Conservation (phyloP, 2,888 invertebrate species). For the Caprella mutica region DNA sequence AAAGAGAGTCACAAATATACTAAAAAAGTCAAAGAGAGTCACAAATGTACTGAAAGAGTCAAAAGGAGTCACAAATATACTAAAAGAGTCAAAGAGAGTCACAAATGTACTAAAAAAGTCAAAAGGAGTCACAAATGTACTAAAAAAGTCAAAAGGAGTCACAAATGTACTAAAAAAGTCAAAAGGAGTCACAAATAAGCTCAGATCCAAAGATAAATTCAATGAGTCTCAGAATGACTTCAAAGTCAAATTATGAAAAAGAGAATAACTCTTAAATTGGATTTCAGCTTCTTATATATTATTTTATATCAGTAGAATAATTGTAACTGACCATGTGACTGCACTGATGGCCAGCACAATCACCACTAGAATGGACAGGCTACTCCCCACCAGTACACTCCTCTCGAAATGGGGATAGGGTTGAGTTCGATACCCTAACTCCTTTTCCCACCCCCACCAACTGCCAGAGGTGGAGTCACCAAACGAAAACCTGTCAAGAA, state of each 20-base stretch:
- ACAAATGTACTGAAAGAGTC: no score
- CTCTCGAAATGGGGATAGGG: conserved; percentile 72
- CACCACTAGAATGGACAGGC: conserved; percentile 58
- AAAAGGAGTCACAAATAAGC: not conserved
- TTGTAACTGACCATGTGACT: not conserved
- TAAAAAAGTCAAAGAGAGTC: no score
- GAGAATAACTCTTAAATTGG: no score
- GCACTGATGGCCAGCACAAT: conserved; percentile 42
- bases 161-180: not conserved
- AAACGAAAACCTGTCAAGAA: conserved; percentile 37
- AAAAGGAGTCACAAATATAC: no score
- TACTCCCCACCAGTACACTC: conserved; percentile 51
- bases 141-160: not conserved
- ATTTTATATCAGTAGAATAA: not conserved
- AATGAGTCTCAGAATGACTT: not conserved
- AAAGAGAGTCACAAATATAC: no score
- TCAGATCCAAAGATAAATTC: not conserved
- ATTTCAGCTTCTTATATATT: no score
- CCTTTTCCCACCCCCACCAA: conserved; percentile 47
- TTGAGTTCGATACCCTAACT: conserved; percentile 64
- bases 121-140: not conserved
- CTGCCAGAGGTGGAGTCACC: conserved; percentile 54
- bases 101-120: not conserved
- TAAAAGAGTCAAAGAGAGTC: not conserved
- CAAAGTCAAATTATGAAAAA: not conserved